Base-by-base conservation (phyloP, 2,888 invertebrate genomes). In the Tricholauxania praeusta region DNA sequence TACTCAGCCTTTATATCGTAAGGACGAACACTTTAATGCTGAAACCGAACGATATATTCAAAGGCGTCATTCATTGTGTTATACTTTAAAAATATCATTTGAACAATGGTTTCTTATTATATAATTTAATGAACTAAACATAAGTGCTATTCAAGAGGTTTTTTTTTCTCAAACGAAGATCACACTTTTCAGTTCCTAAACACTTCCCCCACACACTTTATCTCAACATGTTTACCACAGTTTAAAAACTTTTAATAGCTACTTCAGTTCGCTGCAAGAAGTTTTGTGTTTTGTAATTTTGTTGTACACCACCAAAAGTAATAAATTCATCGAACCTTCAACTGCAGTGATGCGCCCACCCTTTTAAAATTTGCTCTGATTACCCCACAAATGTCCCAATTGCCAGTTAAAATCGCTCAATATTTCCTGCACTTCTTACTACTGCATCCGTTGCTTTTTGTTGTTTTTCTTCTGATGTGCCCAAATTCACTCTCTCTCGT, bases 261-360 rank as follows among this genome's bases (percentile, higher is more conserved):
- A 68, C 64, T 64, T 57, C 65, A 70, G 19, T 47, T 62, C 14
- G 1, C 39, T 57, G 14, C 10, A 74, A 74, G 71, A 67, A 74
- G 69, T 75, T 80, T 49, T 63, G 15, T 65, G 77, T 75, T 47
- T 70, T 73, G 65, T 73, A 65, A 68, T 71, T 73, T 73, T 55
- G 73, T 55, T 70, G 65, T 17, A 83, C 79, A 79, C 78, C 78
- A 78, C 78, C 78, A 78, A 79, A 80, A 82, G 84, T 81, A 85
- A 84, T 84, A 84, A 84, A 85, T 84, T 85, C 82, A 84, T 84
- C 84, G 84, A 85, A 84, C 85, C 81, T 79, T 80, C 78, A 78
- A 76, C 75, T 79, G 77, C 79, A 79, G 76, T 68, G 62, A 62
- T 63, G 55, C 32, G 39, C 39, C 52, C 53, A 49, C 22, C 17